phyloP scores from a whole-genome alignment of 2,888 invertebrate species.

The Pseudanteris insignis region DNA sequence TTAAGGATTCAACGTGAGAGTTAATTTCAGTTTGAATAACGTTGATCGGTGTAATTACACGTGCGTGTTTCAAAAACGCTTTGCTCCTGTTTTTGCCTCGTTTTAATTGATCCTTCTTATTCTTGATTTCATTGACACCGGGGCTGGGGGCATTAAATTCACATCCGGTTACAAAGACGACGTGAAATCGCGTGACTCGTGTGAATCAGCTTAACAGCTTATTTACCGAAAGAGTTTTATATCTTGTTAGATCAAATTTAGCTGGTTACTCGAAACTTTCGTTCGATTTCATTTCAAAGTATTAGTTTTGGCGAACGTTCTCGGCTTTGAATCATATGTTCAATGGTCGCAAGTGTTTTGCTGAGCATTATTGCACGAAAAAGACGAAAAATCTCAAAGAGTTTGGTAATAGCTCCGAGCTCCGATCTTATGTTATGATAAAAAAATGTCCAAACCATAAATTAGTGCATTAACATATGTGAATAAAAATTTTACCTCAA shows the following conservation, averaged over 20 bases:
- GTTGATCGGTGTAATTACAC: conserved; percentile 21
- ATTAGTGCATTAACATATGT: too few relatives aligned
- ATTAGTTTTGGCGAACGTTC: background rate
- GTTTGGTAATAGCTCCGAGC: conserved; percentile 33
- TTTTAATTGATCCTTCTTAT: conserved; percentile 8
- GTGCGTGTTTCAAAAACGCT: conserved; percentile 5
- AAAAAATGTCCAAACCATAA: too few relatives aligned
- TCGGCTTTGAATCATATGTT: conserved; percentile 17
- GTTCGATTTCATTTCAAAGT: too few relatives aligned
- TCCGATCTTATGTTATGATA: too few relatives aligned
- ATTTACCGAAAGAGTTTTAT: background rate
- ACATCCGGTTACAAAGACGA: background rate
- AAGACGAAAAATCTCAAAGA: conserved; percentile 30
- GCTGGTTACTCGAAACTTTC: too few relatives aligned
- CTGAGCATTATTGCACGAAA: conserved; percentile 21
- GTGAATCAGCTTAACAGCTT: background rate
- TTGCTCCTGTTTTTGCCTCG: conserved; percentile 5
- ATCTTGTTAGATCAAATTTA: too few relatives aligned
- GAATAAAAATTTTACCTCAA: too few relatives aligned
- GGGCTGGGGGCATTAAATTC: background rate
- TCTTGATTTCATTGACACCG: conserved; percentile 6
- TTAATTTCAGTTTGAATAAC: conserved; percentile 30
- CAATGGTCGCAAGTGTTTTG: conserved; percentile 36
- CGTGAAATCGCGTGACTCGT: too few relatives aligned
- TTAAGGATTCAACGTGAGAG: conserved; percentile 22